Conservation (phyloP, 2,113 vertebrate species). For the Gallinago jamesoni region DNA sequence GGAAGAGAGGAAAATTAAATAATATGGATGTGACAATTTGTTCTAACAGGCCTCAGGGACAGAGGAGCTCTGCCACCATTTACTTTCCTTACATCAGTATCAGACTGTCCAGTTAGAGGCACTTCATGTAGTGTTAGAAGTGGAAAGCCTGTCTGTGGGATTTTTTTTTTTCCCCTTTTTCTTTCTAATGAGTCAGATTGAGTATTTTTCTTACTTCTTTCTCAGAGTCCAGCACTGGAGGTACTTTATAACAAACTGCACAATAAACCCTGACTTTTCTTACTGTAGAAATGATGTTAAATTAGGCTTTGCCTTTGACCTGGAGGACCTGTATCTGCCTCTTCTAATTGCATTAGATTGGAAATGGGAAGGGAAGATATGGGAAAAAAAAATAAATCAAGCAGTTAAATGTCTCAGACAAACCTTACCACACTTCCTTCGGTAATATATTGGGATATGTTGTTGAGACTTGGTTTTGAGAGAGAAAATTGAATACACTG, state of each 20-base stretch:
- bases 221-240: background rate
- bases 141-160: background rate
- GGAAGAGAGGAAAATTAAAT: background rate
- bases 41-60: background rate
- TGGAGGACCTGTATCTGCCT: background rate
- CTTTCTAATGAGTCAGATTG: background rate
- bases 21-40: background rate
- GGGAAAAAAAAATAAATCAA: background rate
- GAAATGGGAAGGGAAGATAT: background rate
- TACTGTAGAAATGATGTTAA: background rate
- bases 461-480: background rate
- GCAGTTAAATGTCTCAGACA: background rate
- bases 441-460: background rate
- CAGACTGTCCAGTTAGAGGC: background rate
- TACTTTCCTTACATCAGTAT: background rate
- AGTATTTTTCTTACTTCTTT: background rate
- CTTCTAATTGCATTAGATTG: background rate
- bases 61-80: background rate
- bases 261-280: background rate
- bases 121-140: background rate
- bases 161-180: fast-evolving
- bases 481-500: background rate
- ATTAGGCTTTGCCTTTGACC: background rate
- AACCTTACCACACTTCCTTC: background rate
- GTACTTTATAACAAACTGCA: background rate